Evolutionary conservation across 2,888 invertebrate genomes (phyloP).

Genomic region (Pemphredon lugubris): DNA sequence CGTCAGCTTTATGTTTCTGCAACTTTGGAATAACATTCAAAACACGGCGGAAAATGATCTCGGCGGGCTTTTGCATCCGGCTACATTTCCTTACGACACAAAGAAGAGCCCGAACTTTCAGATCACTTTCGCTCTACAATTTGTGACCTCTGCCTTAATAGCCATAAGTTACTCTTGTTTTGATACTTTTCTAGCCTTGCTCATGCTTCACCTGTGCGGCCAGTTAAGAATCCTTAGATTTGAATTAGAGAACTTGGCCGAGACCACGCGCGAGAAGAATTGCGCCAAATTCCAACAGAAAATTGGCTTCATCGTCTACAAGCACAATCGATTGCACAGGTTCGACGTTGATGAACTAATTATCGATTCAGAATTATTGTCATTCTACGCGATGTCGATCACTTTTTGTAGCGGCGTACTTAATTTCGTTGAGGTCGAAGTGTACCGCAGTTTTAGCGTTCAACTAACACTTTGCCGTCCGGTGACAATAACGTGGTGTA

Average conservation of each 20-base stretch:
- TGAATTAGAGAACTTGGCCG: constrained; percentile 10
- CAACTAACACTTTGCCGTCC: too few species aligned
- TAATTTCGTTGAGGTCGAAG: too few species aligned
- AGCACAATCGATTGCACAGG: constrained; percentile 48
- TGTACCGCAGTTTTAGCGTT: too few species aligned
- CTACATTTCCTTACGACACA: constrained; percentile 49
- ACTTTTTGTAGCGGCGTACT: too few species aligned
- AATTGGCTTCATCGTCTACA: constrained; percentile 24
- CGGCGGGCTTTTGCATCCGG: constrained; percentile 22
- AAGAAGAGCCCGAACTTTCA: constrained; percentile 32
- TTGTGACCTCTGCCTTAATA: background rate
- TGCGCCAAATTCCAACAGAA: background rate
- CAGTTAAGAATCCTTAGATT: constrained; percentile 39
- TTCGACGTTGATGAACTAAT: too few species aligned
- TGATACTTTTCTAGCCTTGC: constrained; percentile 52
- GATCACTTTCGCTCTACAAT: constrained; percentile 29
- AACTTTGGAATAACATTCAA: too few species aligned
- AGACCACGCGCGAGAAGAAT: too few species aligned
- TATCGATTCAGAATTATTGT: too few species aligned
- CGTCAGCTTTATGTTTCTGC: too few species aligned
- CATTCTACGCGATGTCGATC: too few species aligned
- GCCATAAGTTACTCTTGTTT: constrained; percentile 38
- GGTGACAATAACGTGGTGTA: too few species aligned
- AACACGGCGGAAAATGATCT: constrained; percentile 1
- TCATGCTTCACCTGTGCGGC: constrained; percentile 53